Evolutionary conservation across 1,140 invertebrate species (phyloP).

Genomic region (Amphibalanus amphitrite): DNA sequence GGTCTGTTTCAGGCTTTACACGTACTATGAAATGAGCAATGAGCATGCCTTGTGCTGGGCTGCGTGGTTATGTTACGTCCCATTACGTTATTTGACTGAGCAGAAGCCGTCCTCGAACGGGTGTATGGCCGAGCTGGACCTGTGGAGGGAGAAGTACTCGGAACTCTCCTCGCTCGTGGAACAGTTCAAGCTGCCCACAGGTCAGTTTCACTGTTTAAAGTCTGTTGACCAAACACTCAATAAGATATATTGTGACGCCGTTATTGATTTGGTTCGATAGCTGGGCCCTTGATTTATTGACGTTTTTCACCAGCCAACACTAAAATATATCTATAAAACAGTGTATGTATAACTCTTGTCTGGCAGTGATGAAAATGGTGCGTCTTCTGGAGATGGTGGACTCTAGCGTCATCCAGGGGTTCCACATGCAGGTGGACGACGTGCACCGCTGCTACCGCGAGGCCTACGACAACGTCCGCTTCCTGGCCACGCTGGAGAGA

Average conservation of each 20-base stretch:
- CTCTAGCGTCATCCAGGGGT: slow-evolving; percentile 30
- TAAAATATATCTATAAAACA: too few species aligned
- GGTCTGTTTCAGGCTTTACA: too few species aligned
- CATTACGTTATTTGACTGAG: background rate
- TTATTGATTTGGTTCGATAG: too few species aligned
- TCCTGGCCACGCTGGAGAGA: slow-evolving; percentile 55
- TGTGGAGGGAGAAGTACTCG: slow-evolving; percentile 58
- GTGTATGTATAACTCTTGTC: too few species aligned
- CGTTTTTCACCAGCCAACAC: too few species aligned
- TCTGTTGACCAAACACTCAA: too few species aligned
- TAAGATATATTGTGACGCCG: too few species aligned
- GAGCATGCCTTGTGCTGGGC: too few species aligned
- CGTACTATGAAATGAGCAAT: too few species aligned
- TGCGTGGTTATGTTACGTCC: too few species aligned
- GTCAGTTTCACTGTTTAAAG: too few species aligned
- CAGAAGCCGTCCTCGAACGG: background rate
- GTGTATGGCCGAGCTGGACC: slow-evolving; percentile 51
- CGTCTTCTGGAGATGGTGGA: slow-evolving; percentile 33
- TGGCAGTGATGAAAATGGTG: slow-evolving; percentile 42
- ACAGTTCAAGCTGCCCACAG: slow-evolving; percentile 42
- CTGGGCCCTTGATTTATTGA: too few species aligned
- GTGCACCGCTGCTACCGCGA: slow-evolving; percentile 37
- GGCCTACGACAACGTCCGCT: slow-evolving; percentile 67
- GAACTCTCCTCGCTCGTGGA: slow-evolving; percentile 56
- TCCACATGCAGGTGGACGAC: slow-evolving; percentile 37